Evolutionary conservation across 2,888 invertebrate genomes (phyloP).

Genomic region (Platycnemis pennipes): DNA sequence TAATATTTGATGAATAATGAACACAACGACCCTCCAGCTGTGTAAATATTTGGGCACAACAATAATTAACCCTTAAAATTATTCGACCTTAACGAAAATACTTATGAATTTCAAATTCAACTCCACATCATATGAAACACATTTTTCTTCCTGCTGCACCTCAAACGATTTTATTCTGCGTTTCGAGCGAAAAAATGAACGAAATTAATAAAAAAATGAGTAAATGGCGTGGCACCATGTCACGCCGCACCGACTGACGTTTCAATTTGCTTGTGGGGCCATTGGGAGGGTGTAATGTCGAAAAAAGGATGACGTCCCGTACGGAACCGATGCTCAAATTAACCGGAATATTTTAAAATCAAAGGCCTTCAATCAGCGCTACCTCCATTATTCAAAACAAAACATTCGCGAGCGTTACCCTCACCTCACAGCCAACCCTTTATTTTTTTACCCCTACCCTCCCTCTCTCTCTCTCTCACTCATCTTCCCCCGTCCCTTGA

Average conservation of each 20-base stretch:
- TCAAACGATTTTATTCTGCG: neutral
- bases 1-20: neutral
- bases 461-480: neutral
- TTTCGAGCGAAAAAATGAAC: neutral
- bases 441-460: neutral
- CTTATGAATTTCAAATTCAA: neutral
- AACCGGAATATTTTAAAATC: slow-evolving; percentile 36
- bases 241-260: slow-evolving; percentile 18
- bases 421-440: neutral
- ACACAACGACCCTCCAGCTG: neutral
- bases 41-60: neutral
- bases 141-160: neutral
- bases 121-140: neutral
- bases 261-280: slow-evolving; percentile 26
- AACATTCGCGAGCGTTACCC: neutral
- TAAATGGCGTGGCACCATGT: neutral
- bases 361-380: slow-evolving; percentile 9
- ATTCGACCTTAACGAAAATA: neutral
- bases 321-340: neutral
- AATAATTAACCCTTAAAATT: neutral
- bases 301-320: neutral
- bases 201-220: neutral
- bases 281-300: neutral
- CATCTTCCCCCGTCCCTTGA: neutral
- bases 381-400: slow-evolving; percentile 22